Conservation (phyloP, 2,888 invertebrate species). For the Drosophila pseudotakahashii region DNA sequence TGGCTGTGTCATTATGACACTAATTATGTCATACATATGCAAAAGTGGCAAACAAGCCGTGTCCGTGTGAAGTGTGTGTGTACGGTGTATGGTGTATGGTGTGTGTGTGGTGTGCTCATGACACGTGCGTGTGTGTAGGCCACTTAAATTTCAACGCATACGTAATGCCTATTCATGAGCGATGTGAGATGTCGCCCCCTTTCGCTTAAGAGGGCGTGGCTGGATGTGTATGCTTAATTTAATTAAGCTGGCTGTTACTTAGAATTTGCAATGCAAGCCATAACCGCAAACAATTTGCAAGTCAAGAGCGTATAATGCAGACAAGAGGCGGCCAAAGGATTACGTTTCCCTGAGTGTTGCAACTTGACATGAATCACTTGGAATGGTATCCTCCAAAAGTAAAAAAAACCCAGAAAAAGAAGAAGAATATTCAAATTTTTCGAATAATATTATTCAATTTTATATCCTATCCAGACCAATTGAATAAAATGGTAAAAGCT, state of each 20-base stretch:
- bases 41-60: conserved; percentile 73
- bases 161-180: conserved; percentile 74
- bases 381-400: neutral
- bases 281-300: conserved; percentile 72
- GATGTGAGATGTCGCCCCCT: conserved; percentile 9
- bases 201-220: conserved; percentile 12
- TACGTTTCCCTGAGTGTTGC: conserved; percentile 13
- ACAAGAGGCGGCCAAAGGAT: conserved; percentile 20
- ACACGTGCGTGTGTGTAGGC: conserved; percentile 70
- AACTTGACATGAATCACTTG: conserved; percentile 29
- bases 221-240: conserved; percentile 61
- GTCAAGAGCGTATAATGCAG: conserved; percentile 60
- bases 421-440: conserved; percentile 30
- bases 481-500: conserved; percentile 39
- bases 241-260: conserved; percentile 71
- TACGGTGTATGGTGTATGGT: conserved; percentile 30
- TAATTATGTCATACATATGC: conserved; percentile 80
- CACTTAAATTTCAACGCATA: conserved; percentile 76
- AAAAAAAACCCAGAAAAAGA: neutral
- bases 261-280: conserved; percentile 54
- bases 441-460: conserved; percentile 30
- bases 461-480: conserved; percentile 14
- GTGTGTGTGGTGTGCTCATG: conserved; percentile 53
- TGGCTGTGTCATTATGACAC: conserved; percentile 66
- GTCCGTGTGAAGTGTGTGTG: conserved; percentile 53